A percentile compares a stretch with the other conserved stretches of the same genome.
Evolutionary conservation across 2,797 vertebrate species (phyloP).

Genomic region (Furcifer pardalis): DNA sequence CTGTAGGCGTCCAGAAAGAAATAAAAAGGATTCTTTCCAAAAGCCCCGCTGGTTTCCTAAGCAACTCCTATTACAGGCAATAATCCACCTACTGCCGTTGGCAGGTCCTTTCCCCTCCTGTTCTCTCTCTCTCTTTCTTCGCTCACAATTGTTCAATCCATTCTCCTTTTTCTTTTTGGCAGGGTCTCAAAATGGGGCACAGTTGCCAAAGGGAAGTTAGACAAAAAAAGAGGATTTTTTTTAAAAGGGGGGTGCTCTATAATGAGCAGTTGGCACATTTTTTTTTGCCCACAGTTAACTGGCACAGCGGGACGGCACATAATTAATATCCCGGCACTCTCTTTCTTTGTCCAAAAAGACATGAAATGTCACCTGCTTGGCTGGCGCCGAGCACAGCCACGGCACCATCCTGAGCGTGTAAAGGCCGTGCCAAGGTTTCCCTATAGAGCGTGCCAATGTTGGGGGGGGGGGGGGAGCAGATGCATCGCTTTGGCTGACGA

Average conservation of each 20-base stretch:
- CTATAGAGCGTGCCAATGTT: neutral
- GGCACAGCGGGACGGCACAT: slow-evolving; percentile 43
- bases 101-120: neutral
- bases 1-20: neutral
- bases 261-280: slow-evolving; percentile 60
- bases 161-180: neutral
- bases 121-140: fast-evolving
- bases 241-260: slow-evolving; percentile 23
- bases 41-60: neutral
- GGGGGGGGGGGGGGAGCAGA: fast-evolving
- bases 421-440: fast-evolving
- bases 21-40: neutral
- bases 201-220: neutral
- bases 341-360: slow-evolving; percentile 59
- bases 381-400: slow-evolving; percentile 42
- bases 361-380: slow-evolving; percentile 42
- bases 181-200: neutral
- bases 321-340: slow-evolving; percentile 45
- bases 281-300: slow-evolving; percentile 55
- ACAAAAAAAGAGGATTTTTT: neutral
- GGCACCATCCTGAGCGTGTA: neutral
- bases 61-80: neutral
- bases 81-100: neutral
- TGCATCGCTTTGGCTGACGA: neutral
- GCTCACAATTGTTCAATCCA: neutral